These are phyloP conservation scores for Thermophis baileyi DNA, from an alignment of 2,113 vertebrate genomes.

Conservation along the genomic window DNA sequence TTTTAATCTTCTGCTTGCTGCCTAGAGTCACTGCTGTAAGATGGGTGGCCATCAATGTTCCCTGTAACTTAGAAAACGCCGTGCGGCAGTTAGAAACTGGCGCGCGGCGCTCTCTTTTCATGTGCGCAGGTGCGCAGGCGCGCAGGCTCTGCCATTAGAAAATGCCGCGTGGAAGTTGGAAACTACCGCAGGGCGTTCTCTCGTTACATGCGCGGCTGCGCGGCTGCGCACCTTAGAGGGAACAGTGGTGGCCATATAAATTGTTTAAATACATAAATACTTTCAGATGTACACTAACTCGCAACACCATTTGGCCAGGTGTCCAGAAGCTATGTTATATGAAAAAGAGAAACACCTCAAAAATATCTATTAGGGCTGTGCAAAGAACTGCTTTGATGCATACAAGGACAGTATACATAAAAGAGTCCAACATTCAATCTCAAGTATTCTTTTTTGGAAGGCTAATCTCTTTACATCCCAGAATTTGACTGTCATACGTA, in stretches of 20 bases:
- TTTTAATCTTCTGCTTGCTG: not conserved
- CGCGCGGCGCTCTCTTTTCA: too few relatives aligned
- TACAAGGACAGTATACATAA: not conserved
- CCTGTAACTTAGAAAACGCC: too few relatives aligned
- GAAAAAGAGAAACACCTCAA: not conserved
- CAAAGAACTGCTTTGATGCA: not conserved
- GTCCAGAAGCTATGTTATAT: not conserved
- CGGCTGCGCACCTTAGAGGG: too few relatives aligned
- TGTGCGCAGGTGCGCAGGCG: too few relatives aligned
- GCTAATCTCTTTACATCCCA: not conserved
- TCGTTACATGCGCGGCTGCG: too few relatives aligned
- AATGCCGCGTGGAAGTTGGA: too few relatives aligned
- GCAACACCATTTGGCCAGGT: not conserved
- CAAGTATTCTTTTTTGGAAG: too few relatives aligned
- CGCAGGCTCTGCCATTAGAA: too few relatives aligned
- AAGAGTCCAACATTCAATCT: too few relatives aligned
- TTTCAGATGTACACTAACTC: not conserved
- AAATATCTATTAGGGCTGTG: not conserved
- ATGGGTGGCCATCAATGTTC: not conserved
- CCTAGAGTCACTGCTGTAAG: not conserved
- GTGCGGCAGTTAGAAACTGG: too few relatives aligned
- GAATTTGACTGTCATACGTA: not conserved
- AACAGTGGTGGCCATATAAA: not conserved
- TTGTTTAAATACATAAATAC: not conserved
- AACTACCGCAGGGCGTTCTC: too few relatives aligned